Evolutionary conservation across 2,888 invertebrate genomes (phyloP), one percentile per base, ranked within the genome.

Genomic region (Tanytarsus gracilentus): DNA sequence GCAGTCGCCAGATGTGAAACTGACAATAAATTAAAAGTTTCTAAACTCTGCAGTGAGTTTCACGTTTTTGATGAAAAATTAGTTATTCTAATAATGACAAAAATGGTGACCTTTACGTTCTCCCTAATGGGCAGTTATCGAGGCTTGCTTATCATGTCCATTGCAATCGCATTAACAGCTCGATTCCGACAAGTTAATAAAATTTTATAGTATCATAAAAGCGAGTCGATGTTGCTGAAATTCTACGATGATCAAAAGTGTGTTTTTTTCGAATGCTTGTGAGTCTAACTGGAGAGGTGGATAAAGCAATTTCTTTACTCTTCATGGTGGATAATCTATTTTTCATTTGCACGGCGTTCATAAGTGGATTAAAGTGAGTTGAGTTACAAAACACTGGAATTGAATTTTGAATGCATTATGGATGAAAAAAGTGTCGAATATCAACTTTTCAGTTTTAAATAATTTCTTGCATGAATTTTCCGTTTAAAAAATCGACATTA

Each of bases 291-390:
- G 26, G 26, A 56, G 69, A 70, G 25, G 69, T 79, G 64, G 79
- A 80, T 64, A 68, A 71, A 52, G 74, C 75, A 33, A 75, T 79
- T 51, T 76, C 78, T 3, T 66, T 73, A 40, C 76, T 79, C 51
- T 76, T 78, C 9, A 72, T 79, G 63, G 67, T 79, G 1, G 77
- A 76, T 62, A 79, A 80, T 68, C 71, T 80, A 5, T 80, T 78
- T 67, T 79, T 79, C 64, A 79, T 80, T 66, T 78, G 80, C 63
- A 75, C 78, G 23, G 80, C 80, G 65, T 70, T 80, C 36, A 71
- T 79, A 62, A 72, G 76, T 61, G 78, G 78, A 62, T 70, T 80
- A 63, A 76, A 72, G 73, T 73, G 60, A 56, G 50, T 50, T n/a
- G n/a, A n/a, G n/a, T n/a, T n/a, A n/a, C n/a, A n/a, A n/a, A n/a